Conservation (phyloP, 30 jellyfish, hydroid and myxozoan species). For the Sanderia malayensis region DNA sequence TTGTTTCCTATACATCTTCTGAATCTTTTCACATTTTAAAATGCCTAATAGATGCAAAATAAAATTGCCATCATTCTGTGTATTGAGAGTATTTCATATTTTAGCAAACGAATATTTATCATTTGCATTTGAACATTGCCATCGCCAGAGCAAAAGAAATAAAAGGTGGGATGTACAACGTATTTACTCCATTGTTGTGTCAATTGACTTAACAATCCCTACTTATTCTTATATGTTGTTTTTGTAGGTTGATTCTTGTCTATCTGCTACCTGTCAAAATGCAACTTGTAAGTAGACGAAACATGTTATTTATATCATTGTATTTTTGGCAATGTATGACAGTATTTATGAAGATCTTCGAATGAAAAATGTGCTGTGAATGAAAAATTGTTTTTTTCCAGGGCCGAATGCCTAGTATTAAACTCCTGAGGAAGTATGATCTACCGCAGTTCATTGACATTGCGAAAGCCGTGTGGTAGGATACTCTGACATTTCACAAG, state of each 20-base stretch:
- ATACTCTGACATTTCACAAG: neutral
- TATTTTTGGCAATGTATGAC: no score
- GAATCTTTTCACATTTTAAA: neutral
- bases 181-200: no score
- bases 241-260: constrained; percentile 57
- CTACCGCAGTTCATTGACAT: constrained; percentile 79
- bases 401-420: constrained; percentile 92
- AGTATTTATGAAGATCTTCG: no score
- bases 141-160: constrained; percentile 60
- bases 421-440: constrained; percentile 59
- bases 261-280: constrained; percentile 91
- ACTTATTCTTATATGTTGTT: no score
- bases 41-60: neutral
- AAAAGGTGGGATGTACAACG: no score
- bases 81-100: no score
- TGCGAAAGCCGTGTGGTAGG: constrained; percentile 80
- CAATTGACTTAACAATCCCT: no score
- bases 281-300: constrained; percentile 76
- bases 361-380: no score
- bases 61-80: no score
- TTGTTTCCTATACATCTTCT: neutral
- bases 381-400: constrained; percentile 7
- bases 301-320: no score
- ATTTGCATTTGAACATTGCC: constrained; percentile 93
- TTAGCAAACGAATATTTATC: constrained; percentile 81